These are phyloP conservation scores for Drosophila virilis DNA, from an alignment of 1,140 invertebrate species.

Conservation along the genomic window DNA sequence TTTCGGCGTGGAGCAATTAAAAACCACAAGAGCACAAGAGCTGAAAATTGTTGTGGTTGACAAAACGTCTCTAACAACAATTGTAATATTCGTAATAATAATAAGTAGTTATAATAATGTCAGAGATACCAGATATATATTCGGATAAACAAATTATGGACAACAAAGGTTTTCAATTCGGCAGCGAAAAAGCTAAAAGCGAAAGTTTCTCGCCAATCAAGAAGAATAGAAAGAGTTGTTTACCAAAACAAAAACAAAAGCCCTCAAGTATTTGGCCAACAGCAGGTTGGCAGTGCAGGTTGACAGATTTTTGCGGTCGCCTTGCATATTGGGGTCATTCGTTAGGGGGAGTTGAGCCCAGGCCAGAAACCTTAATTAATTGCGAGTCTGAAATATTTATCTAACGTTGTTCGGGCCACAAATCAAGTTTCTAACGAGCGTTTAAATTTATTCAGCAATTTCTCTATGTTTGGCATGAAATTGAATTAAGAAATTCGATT, in stretches of 20 bases:
- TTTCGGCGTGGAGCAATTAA: conserved; percentile 57
- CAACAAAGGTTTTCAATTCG: conserved; percentile 37
- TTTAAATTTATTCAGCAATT: conserved; percentile 11
- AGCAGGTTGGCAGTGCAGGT: background rate
- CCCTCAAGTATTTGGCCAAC: background rate
- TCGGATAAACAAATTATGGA: conserved; percentile 54
- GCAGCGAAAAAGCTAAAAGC: conserved; percentile 59
- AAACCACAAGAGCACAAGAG: conserved; percentile 39
- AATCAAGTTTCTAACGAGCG: conserved; percentile 46
- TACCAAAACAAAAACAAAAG: no score
- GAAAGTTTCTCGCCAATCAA: conserved; percentile 50
- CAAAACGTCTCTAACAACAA: conserved; percentile 63
- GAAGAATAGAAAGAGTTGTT: conserved; percentile 56
- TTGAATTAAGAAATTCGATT: conserved; percentile 41
- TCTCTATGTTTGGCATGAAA: conserved; percentile 37
- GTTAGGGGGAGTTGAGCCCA: conserved; percentile 34
- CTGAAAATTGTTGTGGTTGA: conserved; percentile 38
- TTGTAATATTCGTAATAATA: conserved; percentile 37
- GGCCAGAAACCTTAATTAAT: conserved; percentile 16
- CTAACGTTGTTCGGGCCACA: conserved; percentile 27
- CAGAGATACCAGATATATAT: conserved; percentile 37
- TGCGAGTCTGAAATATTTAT: conserved; percentile 16
- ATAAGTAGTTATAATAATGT: conserved; percentile 25
- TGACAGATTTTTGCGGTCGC: conserved; percentile 16
- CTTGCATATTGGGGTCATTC: conserved; percentile 35